phyloP scores from a whole-genome alignment of 1,140 invertebrate genomes.

The Monochamus saltuarius region DNA sequence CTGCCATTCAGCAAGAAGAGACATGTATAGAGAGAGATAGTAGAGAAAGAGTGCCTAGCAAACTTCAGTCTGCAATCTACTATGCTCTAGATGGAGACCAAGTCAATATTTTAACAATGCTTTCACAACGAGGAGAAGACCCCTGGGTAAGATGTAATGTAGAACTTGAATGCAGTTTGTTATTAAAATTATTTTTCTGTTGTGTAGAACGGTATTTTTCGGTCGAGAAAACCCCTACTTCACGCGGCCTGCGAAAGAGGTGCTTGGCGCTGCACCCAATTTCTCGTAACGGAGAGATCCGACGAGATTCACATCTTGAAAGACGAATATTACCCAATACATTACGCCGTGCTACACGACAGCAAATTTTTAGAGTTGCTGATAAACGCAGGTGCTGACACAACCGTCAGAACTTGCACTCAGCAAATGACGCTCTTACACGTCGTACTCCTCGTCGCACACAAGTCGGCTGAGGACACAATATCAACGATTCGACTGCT shows the following conservation, averaged over 20 bases:
- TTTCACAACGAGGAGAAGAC: slow-evolving; percentile 68
- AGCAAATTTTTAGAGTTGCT: slow-evolving; percentile 67
- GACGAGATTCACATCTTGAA: slow-evolving; percentile 74
- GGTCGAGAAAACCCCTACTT: slow-evolving; percentile 61
- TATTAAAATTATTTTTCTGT: not conserved
- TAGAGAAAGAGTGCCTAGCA: slow-evolving; percentile 52
- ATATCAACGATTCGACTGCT: slow-evolving; percentile 64
- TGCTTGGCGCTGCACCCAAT: slow-evolving; percentile 71
- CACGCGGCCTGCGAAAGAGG: slow-evolving; percentile 69
- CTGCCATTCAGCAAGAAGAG: slow-evolving; percentile 48
- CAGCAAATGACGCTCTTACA: slow-evolving; percentile 74
- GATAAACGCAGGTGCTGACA: slow-evolving; percentile 65
- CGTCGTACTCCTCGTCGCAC: slow-evolving; percentile 62
- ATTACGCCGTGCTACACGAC: slow-evolving; percentile 70
- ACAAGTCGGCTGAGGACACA: slow-evolving; percentile 71
- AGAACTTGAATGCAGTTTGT: not conserved
- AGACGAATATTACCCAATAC: slow-evolving; percentile 76
- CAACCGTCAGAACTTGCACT: slow-evolving; percentile 68
- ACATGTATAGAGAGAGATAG: slow-evolving; percentile 45
- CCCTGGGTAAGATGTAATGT: slow-evolving; percentile 59
- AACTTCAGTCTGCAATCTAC: slow-evolving; percentile 70
- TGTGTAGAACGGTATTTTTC: slow-evolving; percentile 53
- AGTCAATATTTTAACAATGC: slow-evolving; percentile 63
- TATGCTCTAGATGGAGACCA: slow-evolving; percentile 75
- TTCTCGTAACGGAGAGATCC: slow-evolving; percentile 62